Evolutionary conservation across 2,797 vertebrate species (phyloP).

Genomic region (Miichthys miiuy): DNA sequence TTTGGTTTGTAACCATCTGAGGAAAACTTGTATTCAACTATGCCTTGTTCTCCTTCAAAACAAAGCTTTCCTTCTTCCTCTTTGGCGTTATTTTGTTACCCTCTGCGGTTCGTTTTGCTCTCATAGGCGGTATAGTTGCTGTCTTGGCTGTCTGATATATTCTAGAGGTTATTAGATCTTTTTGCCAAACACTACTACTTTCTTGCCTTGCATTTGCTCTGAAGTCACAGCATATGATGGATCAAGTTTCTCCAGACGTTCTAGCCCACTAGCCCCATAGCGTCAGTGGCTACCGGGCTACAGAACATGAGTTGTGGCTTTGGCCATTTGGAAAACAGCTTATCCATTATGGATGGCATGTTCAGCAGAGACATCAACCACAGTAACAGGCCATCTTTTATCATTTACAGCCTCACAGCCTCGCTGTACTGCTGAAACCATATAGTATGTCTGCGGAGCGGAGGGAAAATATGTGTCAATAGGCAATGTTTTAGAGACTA

Average conservation of each 20-base stretch:
- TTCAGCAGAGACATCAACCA: constrained; percentile 59
- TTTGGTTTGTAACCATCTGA: constrained; percentile 7
- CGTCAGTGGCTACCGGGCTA: constrained; percentile 54
- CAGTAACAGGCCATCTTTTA: constrained; percentile 56
- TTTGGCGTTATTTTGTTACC: background rate
- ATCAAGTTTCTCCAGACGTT: constrained; percentile 62
- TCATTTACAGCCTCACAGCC: constrained; percentile 62
- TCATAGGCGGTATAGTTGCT: background rate
- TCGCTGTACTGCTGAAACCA: constrained; percentile 31
- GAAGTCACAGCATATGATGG: constrained; percentile 50
- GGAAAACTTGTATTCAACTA: background rate
- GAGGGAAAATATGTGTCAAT: constrained; percentile 32
- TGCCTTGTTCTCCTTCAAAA: constrained; percentile 8
- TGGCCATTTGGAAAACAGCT: constrained; percentile 75
- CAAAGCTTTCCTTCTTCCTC: constrained; percentile 6
- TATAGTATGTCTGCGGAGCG: constrained; percentile 5
- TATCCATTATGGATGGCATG: constrained; percentile 73
- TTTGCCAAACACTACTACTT: constrained; percentile 18
- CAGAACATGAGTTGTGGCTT: constrained; percentile 62
- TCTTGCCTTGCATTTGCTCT: constrained; percentile 31
- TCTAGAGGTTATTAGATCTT: constrained; percentile 24
- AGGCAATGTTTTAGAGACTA: constrained; percentile 34
- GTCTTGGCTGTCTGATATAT: constrained; percentile 16
- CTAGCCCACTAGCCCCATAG: constrained; percentile 46
- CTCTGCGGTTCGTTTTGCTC: constrained; percentile 14